Percentiles rank a stretch among this genome's conserved stretches.
These are phyloP conservation scores for Philereme transversata DNA, from an alignment of 2,888 invertebrate species.

Conservation along the genomic window DNA sequence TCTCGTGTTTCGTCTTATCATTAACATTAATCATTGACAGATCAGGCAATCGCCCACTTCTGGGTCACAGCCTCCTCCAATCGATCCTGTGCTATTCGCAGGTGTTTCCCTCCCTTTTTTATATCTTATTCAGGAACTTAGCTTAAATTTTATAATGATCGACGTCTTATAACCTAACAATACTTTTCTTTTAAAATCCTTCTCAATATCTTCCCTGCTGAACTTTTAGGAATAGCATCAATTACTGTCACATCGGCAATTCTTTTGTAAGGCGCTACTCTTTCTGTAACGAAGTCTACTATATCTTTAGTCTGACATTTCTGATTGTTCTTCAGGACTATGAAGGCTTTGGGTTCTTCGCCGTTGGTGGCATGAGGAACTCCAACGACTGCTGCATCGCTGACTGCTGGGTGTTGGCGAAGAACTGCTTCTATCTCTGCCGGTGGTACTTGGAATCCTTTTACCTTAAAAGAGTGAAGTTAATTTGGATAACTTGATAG, in stretches of 20 bases:
- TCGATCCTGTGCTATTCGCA: too few species aligned
- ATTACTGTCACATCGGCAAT: constrained; percentile 88
- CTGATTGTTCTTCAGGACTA: constrained; percentile 77
- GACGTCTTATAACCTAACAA: constrained; percentile 40
- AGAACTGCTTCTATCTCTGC: constrained; percentile 93
- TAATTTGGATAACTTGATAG: background rate
- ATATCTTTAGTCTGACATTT: constrained; percentile 80
- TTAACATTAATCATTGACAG: too few species aligned
- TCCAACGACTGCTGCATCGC: constrained; percentile 94
- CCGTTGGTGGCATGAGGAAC: constrained; percentile 87
- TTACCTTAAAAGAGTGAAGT: constrained; percentile 71
- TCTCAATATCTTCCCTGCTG: constrained; percentile 91
- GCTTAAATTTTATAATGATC: too few species aligned
- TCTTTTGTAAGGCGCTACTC: constrained; percentile 91
- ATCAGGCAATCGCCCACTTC: too few species aligned
- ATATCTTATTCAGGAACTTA: too few species aligned
- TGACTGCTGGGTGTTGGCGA: constrained; percentile 88
- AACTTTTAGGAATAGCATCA: constrained; percentile 88
- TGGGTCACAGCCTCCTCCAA: too few species aligned
- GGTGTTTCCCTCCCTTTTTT: too few species aligned
- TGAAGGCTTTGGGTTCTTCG: constrained; percentile 91
- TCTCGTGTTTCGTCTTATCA: too few species aligned
- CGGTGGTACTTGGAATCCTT: constrained; percentile 92
- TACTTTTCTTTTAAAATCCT: constrained; percentile 80
- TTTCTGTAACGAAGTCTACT: constrained; percentile 85